A percentile compares a stretch with the other conserved stretches of the same genome.
These are phyloP conservation scores for Sebastes trivittatus DNA, from an alignment of 2,797 vertebrate genomes.

Conservation along the genomic window DNA sequence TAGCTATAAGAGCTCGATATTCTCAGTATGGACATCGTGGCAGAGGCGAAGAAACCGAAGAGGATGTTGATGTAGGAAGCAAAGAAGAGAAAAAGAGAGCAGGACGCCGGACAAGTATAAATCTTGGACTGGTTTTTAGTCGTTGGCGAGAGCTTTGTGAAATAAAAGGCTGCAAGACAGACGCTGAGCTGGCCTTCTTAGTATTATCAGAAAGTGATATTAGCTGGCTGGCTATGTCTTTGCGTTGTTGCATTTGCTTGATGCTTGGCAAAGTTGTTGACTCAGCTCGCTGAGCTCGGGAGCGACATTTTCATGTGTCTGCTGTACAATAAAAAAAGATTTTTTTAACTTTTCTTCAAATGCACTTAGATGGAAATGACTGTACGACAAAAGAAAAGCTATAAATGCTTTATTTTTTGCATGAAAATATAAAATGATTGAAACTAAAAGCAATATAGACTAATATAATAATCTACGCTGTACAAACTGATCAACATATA, in stretches of 20 bases:
- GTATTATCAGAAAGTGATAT: too few species aligned
- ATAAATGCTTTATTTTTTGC: not conserved
- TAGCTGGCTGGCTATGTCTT: not conserved
- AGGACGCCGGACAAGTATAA: not conserved
- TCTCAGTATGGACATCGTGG: not conserved
- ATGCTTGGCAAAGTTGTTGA: not conserved
- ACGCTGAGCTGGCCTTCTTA: not conserved
- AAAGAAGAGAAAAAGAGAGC: not conserved
- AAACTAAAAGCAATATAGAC: not conserved
- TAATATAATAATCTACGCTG: not conserved
- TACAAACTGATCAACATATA: not conserved
- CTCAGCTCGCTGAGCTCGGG: too few species aligned
- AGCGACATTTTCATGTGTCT: not conserved
- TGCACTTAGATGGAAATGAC: accelerated
- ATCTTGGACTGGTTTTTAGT: not conserved
- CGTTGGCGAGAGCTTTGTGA: not conserved
- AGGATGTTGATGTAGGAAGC: not conserved
- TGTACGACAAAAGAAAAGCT: not conserved
- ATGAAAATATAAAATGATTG: not conserved
- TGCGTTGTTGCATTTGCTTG: not conserved
- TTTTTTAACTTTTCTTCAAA: too few species aligned
- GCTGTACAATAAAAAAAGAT: not conserved
- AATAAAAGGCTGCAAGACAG: not conserved
- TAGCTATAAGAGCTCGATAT: not conserved
- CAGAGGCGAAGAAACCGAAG: not conserved